phyloP scores from a whole-genome alignment of 2,888 invertebrate species.

The Cancer borealis region DNA sequence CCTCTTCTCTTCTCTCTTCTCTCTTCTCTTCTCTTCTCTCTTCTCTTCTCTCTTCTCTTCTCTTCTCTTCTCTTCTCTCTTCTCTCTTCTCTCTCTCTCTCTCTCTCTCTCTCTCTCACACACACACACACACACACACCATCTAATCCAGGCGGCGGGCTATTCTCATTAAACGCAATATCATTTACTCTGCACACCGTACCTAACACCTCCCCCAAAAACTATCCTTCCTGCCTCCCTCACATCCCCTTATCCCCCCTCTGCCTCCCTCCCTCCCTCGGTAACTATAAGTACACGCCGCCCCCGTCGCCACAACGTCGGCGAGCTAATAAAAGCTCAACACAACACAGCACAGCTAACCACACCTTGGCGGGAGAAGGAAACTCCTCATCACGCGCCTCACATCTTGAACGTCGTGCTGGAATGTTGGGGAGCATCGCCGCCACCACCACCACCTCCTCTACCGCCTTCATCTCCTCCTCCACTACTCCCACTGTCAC shows the following conservation, averaged over 20 bases:
- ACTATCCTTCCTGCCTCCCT: too few species aligned
- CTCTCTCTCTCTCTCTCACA: too few species aligned
- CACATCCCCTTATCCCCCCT: neutral
- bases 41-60: too few species aligned
- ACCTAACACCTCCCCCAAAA: neutral
- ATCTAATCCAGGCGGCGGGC: neutral
- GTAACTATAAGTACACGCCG: neutral
- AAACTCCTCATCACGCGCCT: neutral
- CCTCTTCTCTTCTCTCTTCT: too few species aligned
- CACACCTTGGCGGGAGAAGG: neutral
- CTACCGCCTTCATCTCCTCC: neutral
- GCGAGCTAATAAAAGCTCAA: neutral
- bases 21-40: too few species aligned
- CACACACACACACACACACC: neutral
- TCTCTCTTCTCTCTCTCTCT: too few species aligned
- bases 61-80: too few species aligned
- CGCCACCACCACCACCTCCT: neutral
- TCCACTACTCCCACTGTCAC: neutral
- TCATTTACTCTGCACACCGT: neutral
- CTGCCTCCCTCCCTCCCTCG: neutral
- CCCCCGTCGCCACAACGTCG: neutral
- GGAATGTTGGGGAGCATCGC: conserved; percentile 12
- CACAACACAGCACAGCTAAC: neutral
- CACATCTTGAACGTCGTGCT: neutral
- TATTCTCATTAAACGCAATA: neutral